Evolutionary conservation across 2,888 invertebrate genomes (phyloP), one percentile per base, ranked within the genome.

Genomic region (Mythimna impura): DNA sequence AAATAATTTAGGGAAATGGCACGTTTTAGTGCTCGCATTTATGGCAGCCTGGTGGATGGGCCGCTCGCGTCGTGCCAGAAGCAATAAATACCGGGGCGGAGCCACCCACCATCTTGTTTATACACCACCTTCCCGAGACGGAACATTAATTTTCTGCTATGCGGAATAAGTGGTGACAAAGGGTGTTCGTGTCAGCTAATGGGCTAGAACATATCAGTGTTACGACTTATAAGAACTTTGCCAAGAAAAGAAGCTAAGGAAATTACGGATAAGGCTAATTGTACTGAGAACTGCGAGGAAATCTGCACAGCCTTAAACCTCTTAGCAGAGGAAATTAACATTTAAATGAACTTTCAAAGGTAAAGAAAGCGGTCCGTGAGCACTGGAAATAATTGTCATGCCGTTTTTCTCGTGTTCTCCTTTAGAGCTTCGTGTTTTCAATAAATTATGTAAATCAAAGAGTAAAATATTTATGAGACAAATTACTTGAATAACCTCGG

Each of bases 1-100:
- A 94, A 94, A 93, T 94, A 93, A 94, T 94, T 93, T 93, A 91
- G 91, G 92, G 89, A 93, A 94, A 94, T 91, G 90, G 92, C 92
- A 93, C 92, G 91, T 93, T 94, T 93, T 91, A 93, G 91, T 93
- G 91, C 89, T 90, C 89, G 91, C 92, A 89, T 94, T 94, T 93
- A 94, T 93, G 92, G 91, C 89, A 88, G 88, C 85, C 82, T 87
- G 90, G 90, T 90, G 88, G 90, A 91, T 89, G 88, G 88, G 84
- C 76, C 79, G 88, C 86, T 88, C 87, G 88, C 90, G 85, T 85
- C 89, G 90, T 91, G 93, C 93, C 92, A 92, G 90, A 84, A 90
- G 91, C 92, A 91, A 93, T 95, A 94, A 95, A 95, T 93, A 93
- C 88, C 89, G 89, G 89, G 93, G 90, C 92, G 91, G 90, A 86